A percentile compares a stretch with the other conserved stretches of the same genome.
phyloP scores from a whole-genome alignment of 30 jellyfish, hydroid and myxozoan species.

The Aurelia aurita region DNA sequence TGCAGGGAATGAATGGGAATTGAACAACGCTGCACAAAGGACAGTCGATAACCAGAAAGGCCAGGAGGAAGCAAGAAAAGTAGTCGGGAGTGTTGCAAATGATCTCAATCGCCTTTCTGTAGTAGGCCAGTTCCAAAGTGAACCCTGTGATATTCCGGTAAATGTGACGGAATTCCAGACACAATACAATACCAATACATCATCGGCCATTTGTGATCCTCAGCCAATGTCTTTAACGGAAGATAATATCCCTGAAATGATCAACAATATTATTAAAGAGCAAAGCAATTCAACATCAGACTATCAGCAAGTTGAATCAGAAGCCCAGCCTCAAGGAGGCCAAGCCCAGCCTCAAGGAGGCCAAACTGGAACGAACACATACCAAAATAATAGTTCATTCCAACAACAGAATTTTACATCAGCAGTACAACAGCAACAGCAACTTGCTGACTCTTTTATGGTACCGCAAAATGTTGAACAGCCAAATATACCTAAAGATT shows the following conservation, averaged over 20 bases:
- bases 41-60: not conserved
- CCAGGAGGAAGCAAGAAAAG: constrained; percentile 11
- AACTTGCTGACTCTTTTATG: constrained; percentile 58
- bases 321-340: not conserved
- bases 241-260: constrained; percentile 38
- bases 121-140: constrained; percentile 30
- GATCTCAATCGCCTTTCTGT: constrained; percentile 72
- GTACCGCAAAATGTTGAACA: constrained; percentile 24
- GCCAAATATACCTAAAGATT: too few species aligned
- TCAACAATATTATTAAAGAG: constrained; percentile 35
- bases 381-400: not conserved
- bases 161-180: not conserved
- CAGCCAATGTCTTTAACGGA: constrained; percentile 82
- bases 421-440: constrained; percentile 29
- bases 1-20: not conserved
- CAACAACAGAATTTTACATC: constrained; percentile 2
- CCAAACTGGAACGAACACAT: not conserved
- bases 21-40: not conserved
- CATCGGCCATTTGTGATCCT: constrained; percentile 45
- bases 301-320: not conserved
- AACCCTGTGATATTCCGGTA: constrained; percentile 54
- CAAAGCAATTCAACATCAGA: not conserved
- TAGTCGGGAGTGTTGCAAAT: constrained; percentile 45
- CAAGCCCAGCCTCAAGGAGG: not conserved
- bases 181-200: not conserved